phyloP scores from a whole-genome alignment of 2,113 vertebrate genomes.

The Platysteira castanea region DNA sequence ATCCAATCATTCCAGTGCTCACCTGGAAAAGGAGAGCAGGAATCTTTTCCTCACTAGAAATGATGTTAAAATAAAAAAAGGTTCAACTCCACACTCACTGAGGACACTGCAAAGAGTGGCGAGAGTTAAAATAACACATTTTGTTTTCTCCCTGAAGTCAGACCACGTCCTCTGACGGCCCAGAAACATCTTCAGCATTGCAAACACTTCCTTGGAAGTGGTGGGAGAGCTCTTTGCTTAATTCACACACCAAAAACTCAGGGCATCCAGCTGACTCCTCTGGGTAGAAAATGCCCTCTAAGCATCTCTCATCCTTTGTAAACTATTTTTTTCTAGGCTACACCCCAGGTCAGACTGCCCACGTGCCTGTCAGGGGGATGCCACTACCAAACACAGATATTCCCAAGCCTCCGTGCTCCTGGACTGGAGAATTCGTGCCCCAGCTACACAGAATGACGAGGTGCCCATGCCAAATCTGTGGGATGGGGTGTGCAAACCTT shows the following conservation, averaged over 20 bases:
- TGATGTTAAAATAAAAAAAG: background rate
- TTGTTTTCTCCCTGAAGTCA: background rate
- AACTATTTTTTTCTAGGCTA: background rate
- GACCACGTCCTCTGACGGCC: background rate
- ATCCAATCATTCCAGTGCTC: background rate
- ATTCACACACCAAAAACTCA: background rate
- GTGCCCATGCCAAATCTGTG: background rate
- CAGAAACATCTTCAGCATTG: background rate
- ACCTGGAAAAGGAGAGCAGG: background rate
- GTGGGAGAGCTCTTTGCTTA: background rate
- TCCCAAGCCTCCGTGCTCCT: background rate
- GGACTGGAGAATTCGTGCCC: background rate
- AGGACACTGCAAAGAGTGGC: accelerated
- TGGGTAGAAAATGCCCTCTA: background rate
- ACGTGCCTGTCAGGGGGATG: background rate
- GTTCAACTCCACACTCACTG: background rate
- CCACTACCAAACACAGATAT: background rate
- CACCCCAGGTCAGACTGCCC: background rate
- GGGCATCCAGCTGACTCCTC: background rate
- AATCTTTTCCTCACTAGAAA: background rate
- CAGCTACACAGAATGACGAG: background rate
- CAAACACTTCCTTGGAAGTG: accelerated
- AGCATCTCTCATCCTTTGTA: background rate
- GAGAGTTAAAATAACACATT: background rate
- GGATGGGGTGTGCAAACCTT: background rate